Base-by-base conservation (phyloP, 2,888 invertebrate species). In the Pomacea canaliculata region DNA sequence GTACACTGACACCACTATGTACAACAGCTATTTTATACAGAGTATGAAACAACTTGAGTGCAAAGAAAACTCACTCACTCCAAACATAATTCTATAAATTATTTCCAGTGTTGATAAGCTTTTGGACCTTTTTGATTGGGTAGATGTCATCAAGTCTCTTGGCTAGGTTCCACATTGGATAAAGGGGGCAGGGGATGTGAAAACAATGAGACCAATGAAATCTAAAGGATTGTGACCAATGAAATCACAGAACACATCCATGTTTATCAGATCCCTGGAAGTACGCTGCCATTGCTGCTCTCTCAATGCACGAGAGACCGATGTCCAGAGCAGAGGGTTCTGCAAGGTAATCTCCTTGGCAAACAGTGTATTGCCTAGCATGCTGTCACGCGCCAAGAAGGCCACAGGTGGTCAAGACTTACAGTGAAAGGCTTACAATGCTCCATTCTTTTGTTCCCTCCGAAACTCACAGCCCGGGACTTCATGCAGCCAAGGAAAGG, bases 261-360 rank as follows among this genome's bases (percentile, higher is more conserved):
- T 19, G 19, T 63, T 23, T 63, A 63, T 63, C 68, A 68, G 68
- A 68, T 68, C 68, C 68, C 68, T 68, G 68, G 68, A 68, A 46
- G 37, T 68, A 19, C 48, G 68, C 68, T 68, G 68, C 68, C 68
- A 68, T 46, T 68, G 18, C 19, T 46, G 27, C 27, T 68, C 48
- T 27, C 37, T 68, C 68, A 9, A 12, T 18, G n/a, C 63, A 5
- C 4, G 27, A 63, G 63, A 56, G 51, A 56, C 16, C 51, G 10
- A 27, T 16, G 23, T 23, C 63, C 12, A 63, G 63, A 63, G 63
- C 63, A n/a, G 1, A 63, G 23, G 10, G 10, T 63, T n/a, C 19
- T 63, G 23, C 23, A 3, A 63, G 10, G 63, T 12, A 63, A 8
- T 27, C 27, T 63, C 10, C 63, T 23, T 10, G n/a, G 23, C 51